Percentiles rank a stretch among this genome's conserved stretches.
These are phyloP conservation scores for Diaperis boleti DNA, from an alignment of 2,888 invertebrate genomes.

Conservation along the genomic window DNA sequence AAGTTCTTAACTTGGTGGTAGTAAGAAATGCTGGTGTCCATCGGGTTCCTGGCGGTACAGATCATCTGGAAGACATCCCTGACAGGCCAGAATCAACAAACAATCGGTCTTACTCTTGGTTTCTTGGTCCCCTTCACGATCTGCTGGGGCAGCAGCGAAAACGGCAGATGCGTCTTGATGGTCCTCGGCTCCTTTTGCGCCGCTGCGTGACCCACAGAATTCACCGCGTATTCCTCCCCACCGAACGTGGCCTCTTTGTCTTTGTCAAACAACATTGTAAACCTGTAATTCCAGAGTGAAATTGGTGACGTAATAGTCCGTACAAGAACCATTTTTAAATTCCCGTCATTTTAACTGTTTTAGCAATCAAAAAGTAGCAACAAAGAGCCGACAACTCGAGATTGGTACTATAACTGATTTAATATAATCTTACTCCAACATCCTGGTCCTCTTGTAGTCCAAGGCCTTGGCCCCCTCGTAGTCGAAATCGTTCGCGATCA, in stretches of 20 bases:
- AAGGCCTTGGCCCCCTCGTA: slow-evolving; percentile 67
- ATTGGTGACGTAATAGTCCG: too few relatives aligned
- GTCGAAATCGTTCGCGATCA: slow-evolving; percentile 74
- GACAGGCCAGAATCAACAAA: background rate
- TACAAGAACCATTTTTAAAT: too few relatives aligned
- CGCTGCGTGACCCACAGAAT: slow-evolving; percentile 52
- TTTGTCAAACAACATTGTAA: slow-evolving; percentile 63
- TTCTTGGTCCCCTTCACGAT: slow-evolving; percentile 61
- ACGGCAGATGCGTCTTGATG: slow-evolving; percentile 76
- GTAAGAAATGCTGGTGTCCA: slow-evolving; percentile 79
- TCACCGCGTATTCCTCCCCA: slow-evolving; percentile 56
- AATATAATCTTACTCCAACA: slow-evolving; percentile 25
- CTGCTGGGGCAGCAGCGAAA: slow-evolving; percentile 70
- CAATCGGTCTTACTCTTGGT: slow-evolving; percentile 56
- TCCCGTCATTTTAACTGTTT: too few relatives aligned
- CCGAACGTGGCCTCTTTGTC: slow-evolving; percentile 47
- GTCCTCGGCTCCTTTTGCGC: slow-evolving; percentile 63
- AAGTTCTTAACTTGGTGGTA: slow-evolving; percentile 75
- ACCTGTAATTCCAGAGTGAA: too few relatives aligned
- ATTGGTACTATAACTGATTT: too few relatives aligned
- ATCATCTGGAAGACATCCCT: slow-evolving; percentile 69
- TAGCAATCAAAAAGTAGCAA: too few relatives aligned
- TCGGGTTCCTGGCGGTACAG: slow-evolving; percentile 79
- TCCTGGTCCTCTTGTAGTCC: slow-evolving; percentile 19
- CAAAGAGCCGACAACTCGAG: too few relatives aligned